Evolutionary conservation across 2,888 invertebrate species (phyloP).

Genomic region (Chelonus formosanus): DNA sequence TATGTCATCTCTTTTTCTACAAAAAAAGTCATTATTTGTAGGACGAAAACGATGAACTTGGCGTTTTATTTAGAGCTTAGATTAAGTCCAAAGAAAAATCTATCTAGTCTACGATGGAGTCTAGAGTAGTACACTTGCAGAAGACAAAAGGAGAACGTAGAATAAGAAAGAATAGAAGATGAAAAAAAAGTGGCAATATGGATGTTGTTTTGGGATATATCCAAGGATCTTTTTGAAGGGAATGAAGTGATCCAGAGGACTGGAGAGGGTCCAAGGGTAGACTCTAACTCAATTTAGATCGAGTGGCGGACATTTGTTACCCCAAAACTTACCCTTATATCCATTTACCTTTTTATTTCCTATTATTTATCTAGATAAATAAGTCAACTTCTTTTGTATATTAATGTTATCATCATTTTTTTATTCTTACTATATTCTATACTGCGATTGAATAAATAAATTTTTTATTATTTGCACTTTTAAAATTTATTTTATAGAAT

Average conservation of each 20-base stretch:
- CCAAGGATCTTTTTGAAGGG: conserved; percentile 45
- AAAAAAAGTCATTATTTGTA: conserved; percentile 28
- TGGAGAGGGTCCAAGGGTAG: conserved; percentile 39
- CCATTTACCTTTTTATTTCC: conserved; percentile 54
- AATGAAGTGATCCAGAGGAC: conserved; percentile 44
- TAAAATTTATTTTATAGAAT: no score
- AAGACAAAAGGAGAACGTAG: conserved; percentile 31
- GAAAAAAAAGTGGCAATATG: conserved; percentile 58
- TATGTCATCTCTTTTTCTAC: no score
- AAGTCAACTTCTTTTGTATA: conserved; percentile 42
- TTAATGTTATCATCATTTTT: neutral
- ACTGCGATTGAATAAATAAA: no score
- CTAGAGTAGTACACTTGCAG: neutral
- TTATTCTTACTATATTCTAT: neutral
- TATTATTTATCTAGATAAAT: conserved; percentile 65
- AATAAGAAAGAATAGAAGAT: conserved; percentile 41
- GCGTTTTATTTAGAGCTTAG: conserved; percentile 61
- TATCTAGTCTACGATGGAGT: conserved; percentile 48
- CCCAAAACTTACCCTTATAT: conserved; percentile 17
- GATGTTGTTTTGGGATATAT: conserved; percentile 52
- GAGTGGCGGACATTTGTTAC: conserved; percentile 53
- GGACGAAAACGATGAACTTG: conserved; percentile 40
- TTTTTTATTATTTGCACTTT: no score
- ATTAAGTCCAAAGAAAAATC: conserved; percentile 64
- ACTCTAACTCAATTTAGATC: conserved; percentile 66